phyloP scores from a whole-genome alignment of 1,140 invertebrate genomes.

The Bathynomus jamesi region DNA sequence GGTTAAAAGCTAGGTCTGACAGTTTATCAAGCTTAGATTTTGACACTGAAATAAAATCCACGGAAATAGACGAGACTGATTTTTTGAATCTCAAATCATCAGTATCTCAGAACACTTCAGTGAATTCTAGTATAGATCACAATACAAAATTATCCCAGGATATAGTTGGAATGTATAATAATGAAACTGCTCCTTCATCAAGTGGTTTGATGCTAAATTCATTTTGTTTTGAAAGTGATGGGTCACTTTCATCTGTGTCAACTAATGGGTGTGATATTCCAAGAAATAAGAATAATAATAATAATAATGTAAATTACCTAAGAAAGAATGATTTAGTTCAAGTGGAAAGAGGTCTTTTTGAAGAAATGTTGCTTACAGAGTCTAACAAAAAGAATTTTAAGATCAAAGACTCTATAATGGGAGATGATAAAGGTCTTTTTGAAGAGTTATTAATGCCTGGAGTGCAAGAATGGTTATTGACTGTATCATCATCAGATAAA shows the following conservation, averaged over 20 bases:
- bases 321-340: neutral
- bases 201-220: slow-evolving; percentile 12
- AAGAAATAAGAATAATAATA: neutral
- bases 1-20: slow-evolving; percentile 37
- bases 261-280: neutral
- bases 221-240: slow-evolving; percentile 13
- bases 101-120: too few species aligned
- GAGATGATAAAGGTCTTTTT: slow-evolving; percentile 22
- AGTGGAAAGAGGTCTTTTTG: slow-evolving; percentile 34
- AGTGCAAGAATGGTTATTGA: slow-evolving; percentile 23
- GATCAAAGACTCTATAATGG: slow-evolving; percentile 14
- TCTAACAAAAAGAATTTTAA: slow-evolving; percentile 16
- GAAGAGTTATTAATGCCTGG: slow-evolving; percentile 30
- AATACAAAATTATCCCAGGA: slow-evolving; percentile 6
- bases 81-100: slow-evolving; percentile 20
- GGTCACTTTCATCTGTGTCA: neutral
- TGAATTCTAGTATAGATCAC: slow-evolving; percentile 12
- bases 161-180: neutral
- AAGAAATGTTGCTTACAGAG: slow-evolving; percentile 31
- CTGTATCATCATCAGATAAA: slow-evolving; percentile 18
- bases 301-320: neutral
- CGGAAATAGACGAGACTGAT: slow-evolving; percentile 28
- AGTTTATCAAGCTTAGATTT: slow-evolving; percentile 38
- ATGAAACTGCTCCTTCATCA: slow-evolving; percentile 10
- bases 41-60: slow-evolving; percentile 30